Conservation (phyloP, 2,113 vertebrate species). For the Leuciscus idus region DNA sequence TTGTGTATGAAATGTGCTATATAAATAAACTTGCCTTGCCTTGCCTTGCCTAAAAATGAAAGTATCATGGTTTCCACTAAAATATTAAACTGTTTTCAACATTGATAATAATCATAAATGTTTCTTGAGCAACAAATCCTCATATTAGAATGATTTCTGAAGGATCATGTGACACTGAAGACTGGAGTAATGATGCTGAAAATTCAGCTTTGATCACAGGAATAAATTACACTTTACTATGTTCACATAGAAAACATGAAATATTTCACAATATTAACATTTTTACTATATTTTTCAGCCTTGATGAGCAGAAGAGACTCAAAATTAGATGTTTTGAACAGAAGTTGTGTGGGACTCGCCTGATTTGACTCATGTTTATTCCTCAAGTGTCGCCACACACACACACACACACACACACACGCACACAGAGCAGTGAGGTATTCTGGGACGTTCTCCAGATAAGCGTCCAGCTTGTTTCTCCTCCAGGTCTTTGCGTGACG, state of each 20-base stretch:
- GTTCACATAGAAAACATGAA: background rate
- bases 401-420: background rate
- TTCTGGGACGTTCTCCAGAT: conserved; percentile 27
- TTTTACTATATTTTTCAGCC: background rate
- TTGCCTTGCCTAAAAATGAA: no score
- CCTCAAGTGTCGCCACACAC: background rate
- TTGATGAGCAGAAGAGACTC: background rate
- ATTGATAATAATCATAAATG: background rate
- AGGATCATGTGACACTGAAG: background rate
- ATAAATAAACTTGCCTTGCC: no score
- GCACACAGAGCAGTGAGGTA: background rate
- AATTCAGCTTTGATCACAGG: background rate
- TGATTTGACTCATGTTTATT: conserved; percentile 2
- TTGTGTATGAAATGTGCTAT: no score
- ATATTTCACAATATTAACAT: background rate
- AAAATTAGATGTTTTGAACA: background rate
- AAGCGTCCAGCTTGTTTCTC: conserved; percentile 6
- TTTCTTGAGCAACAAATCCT: background rate
- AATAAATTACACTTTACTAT: background rate
- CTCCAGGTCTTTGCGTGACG: background rate
- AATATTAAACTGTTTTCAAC: background rate
- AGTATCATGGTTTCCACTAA: background rate
- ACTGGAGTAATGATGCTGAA: background rate
- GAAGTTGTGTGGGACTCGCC: background rate
- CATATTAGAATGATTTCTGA: background rate